Evolutionary conservation across 2,888 invertebrate species (phyloP).

Genomic region (Mythimna lalbum): DNA sequence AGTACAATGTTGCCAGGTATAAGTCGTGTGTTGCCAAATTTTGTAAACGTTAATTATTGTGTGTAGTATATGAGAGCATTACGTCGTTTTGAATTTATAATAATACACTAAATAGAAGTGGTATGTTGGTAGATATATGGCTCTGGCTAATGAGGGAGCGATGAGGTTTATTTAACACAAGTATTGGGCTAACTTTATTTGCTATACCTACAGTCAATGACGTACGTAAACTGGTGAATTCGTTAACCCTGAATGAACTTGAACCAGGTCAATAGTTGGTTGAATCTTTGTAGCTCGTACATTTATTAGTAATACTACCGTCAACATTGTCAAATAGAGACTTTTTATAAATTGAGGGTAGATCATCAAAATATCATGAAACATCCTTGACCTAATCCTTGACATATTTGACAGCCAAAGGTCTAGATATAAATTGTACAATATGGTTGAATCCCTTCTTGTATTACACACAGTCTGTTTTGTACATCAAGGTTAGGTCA

Average conservation of each 20-base stretch:
- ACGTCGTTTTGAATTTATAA: slow-evolving; percentile 45
- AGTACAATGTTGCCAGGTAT: slow-evolving; percentile 55
- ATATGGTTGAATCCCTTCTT: not conserved
- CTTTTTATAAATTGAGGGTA: no score
- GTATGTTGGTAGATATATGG: slow-evolving; percentile 17
- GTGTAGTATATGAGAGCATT: slow-evolving; percentile 38
- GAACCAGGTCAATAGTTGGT: slow-evolving; percentile 4
- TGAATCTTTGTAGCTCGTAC: not conserved
- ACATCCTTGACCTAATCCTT: not conserved
- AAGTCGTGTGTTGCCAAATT: slow-evolving; percentile 63
- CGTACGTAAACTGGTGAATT: slow-evolving; percentile 25
- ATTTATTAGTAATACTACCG: not conserved
- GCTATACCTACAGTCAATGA: slow-evolving; percentile 12
- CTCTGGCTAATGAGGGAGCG: slow-evolving; percentile 12
- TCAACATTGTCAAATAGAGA: not conserved
- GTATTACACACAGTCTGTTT: not conserved
- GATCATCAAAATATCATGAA: not conserved
- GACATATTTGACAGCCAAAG: not conserved
- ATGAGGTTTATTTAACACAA: slow-evolving; percentile 1
- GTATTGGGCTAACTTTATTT: slow-evolving; percentile 6
- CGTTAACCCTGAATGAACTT: slow-evolving; percentile 48
- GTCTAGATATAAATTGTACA: not conserved
- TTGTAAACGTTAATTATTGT: slow-evolving; percentile 56
- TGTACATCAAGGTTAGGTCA: slow-evolving; percentile 21
- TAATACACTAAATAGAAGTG: slow-evolving; percentile 39